Evolutionary conservation across 2,113 vertebrate genomes (phyloP), one percentile per base, ranked within the genome.

Genomic region (Neolamprologus hecqui): DNA sequence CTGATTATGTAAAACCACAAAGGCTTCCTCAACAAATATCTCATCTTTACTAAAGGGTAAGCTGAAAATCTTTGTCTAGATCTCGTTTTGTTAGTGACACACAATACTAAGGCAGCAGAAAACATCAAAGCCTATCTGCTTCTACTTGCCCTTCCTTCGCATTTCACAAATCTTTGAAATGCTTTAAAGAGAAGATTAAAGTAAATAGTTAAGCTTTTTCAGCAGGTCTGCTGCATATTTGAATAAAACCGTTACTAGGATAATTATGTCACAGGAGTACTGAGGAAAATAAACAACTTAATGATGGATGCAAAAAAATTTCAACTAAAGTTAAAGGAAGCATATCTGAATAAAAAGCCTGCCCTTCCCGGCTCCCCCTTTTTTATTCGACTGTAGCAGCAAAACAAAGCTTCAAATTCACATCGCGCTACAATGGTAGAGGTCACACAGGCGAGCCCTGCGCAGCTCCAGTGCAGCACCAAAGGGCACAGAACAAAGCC

Each of bases 371-470:
- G 86, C 84, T 82, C 45, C 75, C 12, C 75, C 12, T 65, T 86
- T 81, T 89, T 47, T 75, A 88, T 88, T 90, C 88, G 86, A 90
- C 90, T 91, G 90, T 87, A 91, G 88, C 92, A 92, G 86, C 88
- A 94, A 94, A 94, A 96, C 95, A 95, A 95, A 94, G 95, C 89
- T 86, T 94, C 91, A 95, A 94, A 95, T 95, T 95, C 94, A 94
- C 92, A 92, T 89, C 23, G 33, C 14, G 84, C 88, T 83, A 94
- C 94, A 94, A 94, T 95, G 91, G 92, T 88, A 92, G 93, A 94
- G 95, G 95, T 96, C 95, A 95, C 92, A 94, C 90, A 91, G 90
- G 88, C 89, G 54, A 91, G 89, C 87, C 88, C 91, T 86, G 92
- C 93, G 40, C 92, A 86, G 91, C 94, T 94, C 89, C 55, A 84